Evolutionary conservation across 2,113 vertebrate genomes (phyloP).

Genomic region (Epinephelus cyanopodus): DNA sequence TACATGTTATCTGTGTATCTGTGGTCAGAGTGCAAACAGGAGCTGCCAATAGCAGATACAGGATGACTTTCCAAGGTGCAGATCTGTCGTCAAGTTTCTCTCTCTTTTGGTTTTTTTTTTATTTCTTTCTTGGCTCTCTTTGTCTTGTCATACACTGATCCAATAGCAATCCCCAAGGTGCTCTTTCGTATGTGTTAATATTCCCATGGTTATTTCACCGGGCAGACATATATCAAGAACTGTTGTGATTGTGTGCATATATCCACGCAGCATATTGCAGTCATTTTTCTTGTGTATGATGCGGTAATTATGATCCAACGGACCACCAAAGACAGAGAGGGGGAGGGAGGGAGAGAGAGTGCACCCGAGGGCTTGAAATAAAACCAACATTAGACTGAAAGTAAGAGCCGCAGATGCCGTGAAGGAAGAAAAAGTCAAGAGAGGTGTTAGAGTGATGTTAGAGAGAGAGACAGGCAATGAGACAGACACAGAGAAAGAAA

Average conservation of each 20-base stretch:
- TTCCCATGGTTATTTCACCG: background rate
- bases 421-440: background rate
- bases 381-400: constrained; percentile 13
- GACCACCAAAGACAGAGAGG: background rate
- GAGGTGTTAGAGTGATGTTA: background rate
- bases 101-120: background rate
- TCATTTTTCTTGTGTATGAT: constrained; percentile 32
- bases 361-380: constrained; percentile 4
- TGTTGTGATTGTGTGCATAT: background rate
- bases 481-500: background rate
- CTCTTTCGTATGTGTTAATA: constrained; percentile 1
- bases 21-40: background rate
- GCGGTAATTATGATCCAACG: constrained; percentile 8
- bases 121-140: background rate
- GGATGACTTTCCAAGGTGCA: background rate
- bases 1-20: too few relatives aligned
- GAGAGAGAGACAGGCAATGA: background rate
- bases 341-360: background rate
- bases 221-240: background rate
- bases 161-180: background rate
- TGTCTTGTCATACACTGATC: background rate
- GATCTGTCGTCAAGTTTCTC: background rate
- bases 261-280: constrained; percentile 31
- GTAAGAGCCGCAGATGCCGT: background rate
- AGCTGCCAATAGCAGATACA: background rate